A percentile compares a stretch with the other conserved stretches of the same genome.
These are phyloP conservation scores for Solea senegalensis DNA, from an alignment of 2,113 vertebrate species.

Conservation along the genomic window DNA sequence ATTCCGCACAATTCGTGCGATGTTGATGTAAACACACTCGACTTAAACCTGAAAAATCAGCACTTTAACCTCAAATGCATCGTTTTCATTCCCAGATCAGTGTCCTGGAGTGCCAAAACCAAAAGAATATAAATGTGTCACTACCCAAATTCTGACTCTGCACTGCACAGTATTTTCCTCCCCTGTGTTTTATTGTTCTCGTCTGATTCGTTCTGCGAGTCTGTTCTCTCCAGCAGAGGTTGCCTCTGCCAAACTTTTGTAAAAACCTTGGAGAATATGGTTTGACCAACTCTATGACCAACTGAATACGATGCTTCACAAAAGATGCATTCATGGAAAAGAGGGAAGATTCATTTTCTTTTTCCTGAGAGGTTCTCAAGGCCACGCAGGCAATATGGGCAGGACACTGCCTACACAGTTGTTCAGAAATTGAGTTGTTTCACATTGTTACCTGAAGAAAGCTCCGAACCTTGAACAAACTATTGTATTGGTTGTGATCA, in stretches of 20 bases:
- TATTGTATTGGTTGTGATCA: conserved; percentile 28
- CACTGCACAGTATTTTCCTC: conserved; percentile 40
- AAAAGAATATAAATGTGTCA: conserved; percentile 37
- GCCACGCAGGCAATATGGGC: conserved; percentile 24
- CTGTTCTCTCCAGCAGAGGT: conserved; percentile 41
- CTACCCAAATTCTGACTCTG: conserved; percentile 16
- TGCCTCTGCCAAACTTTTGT: conserved; percentile 51
- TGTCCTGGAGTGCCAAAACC: background rate
- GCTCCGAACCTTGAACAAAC: conserved; percentile 15
- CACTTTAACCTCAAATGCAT: conserved; percentile 23
- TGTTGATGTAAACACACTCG: conserved; percentile 17
- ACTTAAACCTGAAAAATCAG: conserved; percentile 16
- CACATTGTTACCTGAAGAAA: conserved; percentile 24
- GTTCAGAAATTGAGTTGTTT: conserved; percentile 11
- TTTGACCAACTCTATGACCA: conserved; percentile 41
- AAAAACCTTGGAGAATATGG: conserved; percentile 51
- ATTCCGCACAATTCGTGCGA: background rate
- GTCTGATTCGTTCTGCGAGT: conserved; percentile 52
- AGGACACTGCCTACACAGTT: background rate
- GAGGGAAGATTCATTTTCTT: conserved; percentile 24
- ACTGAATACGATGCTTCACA: conserved; percentile 47
- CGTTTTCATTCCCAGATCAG: conserved; percentile 28
- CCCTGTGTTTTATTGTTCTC: conserved; percentile 55
- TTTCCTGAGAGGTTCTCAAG: conserved; percentile 46
- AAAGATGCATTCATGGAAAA: conserved; percentile 58